Conservation (phyloP, 2,888 invertebrate species). For the Crepidodera aurea region DNA sequence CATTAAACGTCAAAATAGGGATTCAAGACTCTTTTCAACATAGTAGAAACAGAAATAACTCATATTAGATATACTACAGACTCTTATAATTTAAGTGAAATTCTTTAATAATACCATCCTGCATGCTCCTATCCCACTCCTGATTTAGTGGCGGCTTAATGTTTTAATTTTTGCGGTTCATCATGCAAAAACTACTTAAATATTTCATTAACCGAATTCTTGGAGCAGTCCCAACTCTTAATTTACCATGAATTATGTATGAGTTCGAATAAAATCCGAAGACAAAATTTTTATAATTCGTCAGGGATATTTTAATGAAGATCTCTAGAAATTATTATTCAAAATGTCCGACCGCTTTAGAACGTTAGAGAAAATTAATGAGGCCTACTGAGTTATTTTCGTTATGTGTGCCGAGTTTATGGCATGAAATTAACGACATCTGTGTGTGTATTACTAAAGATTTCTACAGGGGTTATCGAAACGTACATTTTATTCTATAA, state of each 20-base stretch:
- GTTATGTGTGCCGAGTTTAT: conserved; percentile 5
- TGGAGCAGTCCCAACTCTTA: conserved; percentile 47
- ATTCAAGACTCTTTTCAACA: too few relatives aligned
- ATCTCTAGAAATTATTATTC: conserved; percentile 29
- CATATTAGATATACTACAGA: too few relatives aligned
- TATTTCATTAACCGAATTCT: conserved; percentile 51
- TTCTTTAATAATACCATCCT: neutral
- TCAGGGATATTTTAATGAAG: conserved; percentile 42
- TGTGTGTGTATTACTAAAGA: neutral
- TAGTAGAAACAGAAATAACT: too few relatives aligned
- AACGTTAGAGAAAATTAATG: conserved; percentile 27
- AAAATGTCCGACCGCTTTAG: conserved; percentile 20
- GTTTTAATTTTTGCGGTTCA: conserved; percentile 47
- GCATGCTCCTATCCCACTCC: neutral
- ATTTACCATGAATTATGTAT: conserved; percentile 49
- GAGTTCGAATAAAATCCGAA: conserved; percentile 39
- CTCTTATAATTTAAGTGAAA: too few relatives aligned
- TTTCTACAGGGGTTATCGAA: neutral
- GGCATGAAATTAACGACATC: conserved; percentile 7
- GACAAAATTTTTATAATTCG: conserved; percentile 46
- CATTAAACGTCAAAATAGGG: too few relatives aligned
- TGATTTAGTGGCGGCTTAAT: conserved; percentile 40
- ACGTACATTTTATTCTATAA: too few relatives aligned
- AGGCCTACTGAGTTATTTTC: conserved; percentile 20
- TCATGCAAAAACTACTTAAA: conserved; percentile 46